phyloP scores from a whole-genome alignment of 2,888 invertebrate species.

The Baronia brevicornis region DNA sequence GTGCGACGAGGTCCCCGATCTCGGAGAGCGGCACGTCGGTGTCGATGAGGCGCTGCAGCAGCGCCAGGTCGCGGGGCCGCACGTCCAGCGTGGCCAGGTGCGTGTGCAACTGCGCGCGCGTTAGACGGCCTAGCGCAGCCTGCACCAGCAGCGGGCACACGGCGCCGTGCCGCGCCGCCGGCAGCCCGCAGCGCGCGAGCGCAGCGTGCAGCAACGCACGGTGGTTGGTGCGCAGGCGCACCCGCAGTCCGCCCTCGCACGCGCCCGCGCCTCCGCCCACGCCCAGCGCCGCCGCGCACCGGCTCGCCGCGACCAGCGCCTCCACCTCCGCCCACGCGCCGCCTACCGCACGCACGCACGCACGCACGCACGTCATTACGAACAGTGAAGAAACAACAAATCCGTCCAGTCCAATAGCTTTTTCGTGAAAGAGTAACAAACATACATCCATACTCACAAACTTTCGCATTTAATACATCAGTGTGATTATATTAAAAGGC shows the following conservation, averaged over 20 bases:
- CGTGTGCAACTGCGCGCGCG: slow-evolving; percentile 82
- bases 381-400: background rate
- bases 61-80: slow-evolving; percentile 78
- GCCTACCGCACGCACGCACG: slow-evolving; percentile 55
- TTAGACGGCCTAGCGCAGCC: slow-evolving; percentile 55
- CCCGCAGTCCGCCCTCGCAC: too few species aligned
- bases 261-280: too few species aligned
- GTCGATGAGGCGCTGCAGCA: slow-evolving; percentile 79
- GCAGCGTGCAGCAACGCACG: slow-evolving; percentile 84
- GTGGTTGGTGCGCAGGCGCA: slow-evolving; percentile 80
- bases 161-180: slow-evolving; percentile 73
- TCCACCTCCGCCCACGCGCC: slow-evolving; percentile 90
- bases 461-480: too few species aligned
- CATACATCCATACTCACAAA: too few species aligned
- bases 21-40: slow-evolving; percentile 76
- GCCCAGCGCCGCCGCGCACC: too few species aligned
- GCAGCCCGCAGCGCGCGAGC: slow-evolving; percentile 86
- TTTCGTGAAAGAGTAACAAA: too few species aligned
- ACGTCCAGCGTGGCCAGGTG: slow-evolving; percentile 80
- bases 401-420: too few species aligned
- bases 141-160: slow-evolving; percentile 55
- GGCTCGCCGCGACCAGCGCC: slow-evolving; percentile 84
- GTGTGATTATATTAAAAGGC: too few species aligned
- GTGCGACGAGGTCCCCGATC: slow-evolving; percentile 76
- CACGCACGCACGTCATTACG: background rate